Evolutionary conservation across 2,113 vertebrate species (phyloP), one percentile per base, ranked within the genome.

Genomic region (Hippolais icterina): DNA sequence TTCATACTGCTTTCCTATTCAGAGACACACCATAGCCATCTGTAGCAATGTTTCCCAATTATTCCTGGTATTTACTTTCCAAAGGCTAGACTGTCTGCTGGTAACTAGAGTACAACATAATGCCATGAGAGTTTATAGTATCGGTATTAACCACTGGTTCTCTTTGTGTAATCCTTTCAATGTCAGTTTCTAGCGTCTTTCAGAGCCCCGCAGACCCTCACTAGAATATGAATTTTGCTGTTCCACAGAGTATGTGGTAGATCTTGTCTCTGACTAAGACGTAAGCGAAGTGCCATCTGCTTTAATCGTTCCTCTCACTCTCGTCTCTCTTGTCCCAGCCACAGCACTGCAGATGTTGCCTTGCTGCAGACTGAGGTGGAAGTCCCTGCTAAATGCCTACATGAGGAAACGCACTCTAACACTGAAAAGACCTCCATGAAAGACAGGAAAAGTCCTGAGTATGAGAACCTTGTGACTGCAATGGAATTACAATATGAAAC

Each of bases 401-500:
- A 57, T 1, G 10, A 74, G 41, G 59, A 84, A 46, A 56, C 1
- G 1, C 10, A 3, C 15, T 79, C 24, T 23, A 27, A 29, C 12
- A 12, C 63, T 31, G 57, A 69, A 53, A 66, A 64, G 44, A 50
- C 21, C 27, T 44, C 61, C 2, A 0, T 15, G 37, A 70, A 74
- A 31, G 44, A 27, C 39, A 33, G 13, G 29, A 83, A 87, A 44
- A 65, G 24, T 29, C 42, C 61, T 2, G 97, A 97, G 29, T 96
- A 84, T 23, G 91, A 97, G 84, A 89, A 84, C 44, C 92, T 97
- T 12, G 8, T 96, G 59, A 56, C 5, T 21, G 49, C 94, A 65
- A 94, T 94, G 90, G 96, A 97, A 65, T 77, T 39, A 19, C 82
- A 95, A 37, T 90, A 91, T 14, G 82, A 86, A 83, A n/a, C 5